phyloP scores from a whole-genome alignment of 2,797 vertebrate genomes.

The Bradypodion pumilum region DNA sequence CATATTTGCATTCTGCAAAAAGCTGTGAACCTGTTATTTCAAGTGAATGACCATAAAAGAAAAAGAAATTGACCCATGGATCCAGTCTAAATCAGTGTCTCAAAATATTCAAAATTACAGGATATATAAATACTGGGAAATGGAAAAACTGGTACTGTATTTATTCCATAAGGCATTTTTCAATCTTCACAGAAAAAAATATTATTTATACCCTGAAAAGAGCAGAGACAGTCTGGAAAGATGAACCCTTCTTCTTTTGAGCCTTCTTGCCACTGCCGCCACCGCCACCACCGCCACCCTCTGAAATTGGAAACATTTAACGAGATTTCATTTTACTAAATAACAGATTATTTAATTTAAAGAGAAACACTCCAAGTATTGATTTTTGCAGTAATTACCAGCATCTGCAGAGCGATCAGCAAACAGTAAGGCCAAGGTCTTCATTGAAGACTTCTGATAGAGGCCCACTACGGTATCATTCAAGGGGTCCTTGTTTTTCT shows the following conservation, averaged over 20 bases:
- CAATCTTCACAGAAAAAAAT: neutral
- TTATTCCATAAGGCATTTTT: fast-evolving
- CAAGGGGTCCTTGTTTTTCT: conserved; percentile 91
- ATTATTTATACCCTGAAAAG: conserved; percentile 82
- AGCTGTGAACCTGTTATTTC: neutral
- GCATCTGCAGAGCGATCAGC: conserved; percentile 67
- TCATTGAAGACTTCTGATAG: conserved; percentile 86
- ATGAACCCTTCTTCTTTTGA: conserved; percentile 89
- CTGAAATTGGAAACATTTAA: conserved; percentile 43
- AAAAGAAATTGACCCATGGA: neutral
- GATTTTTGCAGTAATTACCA: conserved; percentile 58
- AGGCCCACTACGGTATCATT: conserved; percentile 87
- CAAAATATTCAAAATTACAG: no score
- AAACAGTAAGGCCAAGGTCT: conserved; percentile 82
- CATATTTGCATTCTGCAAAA: neutral
- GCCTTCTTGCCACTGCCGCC: conserved; percentile 75
- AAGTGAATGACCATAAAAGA: neutral
- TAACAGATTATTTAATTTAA: neutral
- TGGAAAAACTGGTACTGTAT: neutral
- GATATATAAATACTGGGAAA: neutral
- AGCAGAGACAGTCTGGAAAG: conserved; percentile 89
- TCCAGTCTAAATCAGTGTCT: neutral
- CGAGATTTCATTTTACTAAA: neutral
- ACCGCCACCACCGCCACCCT: conserved; percentile 59
- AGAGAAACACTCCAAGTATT: neutral